Conservation (phyloP, 2,113 vertebrate genomes). For the Microtus oregoni region DNA sequence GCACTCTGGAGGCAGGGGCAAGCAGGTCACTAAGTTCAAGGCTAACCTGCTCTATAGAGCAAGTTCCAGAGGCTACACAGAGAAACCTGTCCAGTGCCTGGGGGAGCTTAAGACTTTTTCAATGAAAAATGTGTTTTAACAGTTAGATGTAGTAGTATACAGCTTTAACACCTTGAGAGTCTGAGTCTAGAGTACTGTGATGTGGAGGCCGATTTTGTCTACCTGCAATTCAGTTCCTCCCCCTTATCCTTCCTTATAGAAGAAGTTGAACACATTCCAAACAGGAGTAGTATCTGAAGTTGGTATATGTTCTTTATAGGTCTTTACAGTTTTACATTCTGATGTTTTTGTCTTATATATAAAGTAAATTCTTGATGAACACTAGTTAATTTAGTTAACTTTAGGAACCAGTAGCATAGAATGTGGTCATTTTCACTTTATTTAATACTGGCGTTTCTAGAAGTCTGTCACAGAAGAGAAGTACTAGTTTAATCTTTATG, state of each 20-base stretch:
- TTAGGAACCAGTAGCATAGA: neutral
- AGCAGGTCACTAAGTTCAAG: no score
- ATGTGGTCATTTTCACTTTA: neutral
- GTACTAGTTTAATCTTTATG: neutral
- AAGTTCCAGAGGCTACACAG: no score
- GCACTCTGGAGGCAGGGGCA: no score
- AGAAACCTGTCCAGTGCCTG: no score
- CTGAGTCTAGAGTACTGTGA: neutral
- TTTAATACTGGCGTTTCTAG: neutral
- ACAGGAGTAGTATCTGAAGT: neutral
- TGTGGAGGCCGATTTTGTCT: neutral
- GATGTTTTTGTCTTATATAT: neutral
- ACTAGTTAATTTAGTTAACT: neutral
- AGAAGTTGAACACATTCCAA: neutral
- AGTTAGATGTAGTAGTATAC: neutral
- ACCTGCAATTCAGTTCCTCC: neutral
- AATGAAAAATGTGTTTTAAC: neutral
- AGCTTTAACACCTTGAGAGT: neutral
- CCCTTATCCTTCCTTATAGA: neutral
- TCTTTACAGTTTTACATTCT: neutral
- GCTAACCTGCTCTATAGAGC: no score
- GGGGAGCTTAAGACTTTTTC: neutral
- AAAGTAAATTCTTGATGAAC: neutral
- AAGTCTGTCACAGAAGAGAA: conserved; percentile 24
- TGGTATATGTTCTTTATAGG: neutral